These are phyloP conservation scores for Scomber japonicus DNA, from an alignment of 2,113 vertebrate species.

Conservation along the genomic window DNA sequence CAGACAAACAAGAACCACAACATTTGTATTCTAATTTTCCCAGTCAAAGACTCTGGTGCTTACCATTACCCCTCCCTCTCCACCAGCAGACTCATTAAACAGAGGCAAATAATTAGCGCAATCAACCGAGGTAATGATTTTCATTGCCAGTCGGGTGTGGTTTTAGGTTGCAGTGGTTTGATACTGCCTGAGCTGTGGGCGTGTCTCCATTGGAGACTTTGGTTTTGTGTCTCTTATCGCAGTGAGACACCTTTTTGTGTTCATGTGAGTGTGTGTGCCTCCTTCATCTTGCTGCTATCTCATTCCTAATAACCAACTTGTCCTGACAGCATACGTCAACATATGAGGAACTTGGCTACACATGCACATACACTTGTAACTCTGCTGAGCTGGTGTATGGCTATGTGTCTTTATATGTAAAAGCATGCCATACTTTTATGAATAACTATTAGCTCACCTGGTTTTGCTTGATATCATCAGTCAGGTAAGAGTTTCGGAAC, in stretches of 20 bases:
- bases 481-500: constrained; percentile 97
- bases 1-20: constrained; percentile 14
- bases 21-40: not conserved
- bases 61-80: constrained; percentile 20
- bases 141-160: constrained; percentile 47
- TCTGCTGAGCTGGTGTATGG: constrained; percentile 1
- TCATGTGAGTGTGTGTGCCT: constrained; percentile 22
- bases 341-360: constrained; percentile 18
- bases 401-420: not conserved
- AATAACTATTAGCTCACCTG: constrained; percentile 85
- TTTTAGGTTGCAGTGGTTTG: constrained; percentile 37
- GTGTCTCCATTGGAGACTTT: constrained; percentile 27
- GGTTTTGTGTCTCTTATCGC: constrained; percentile 53
- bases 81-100: constrained; percentile 35
- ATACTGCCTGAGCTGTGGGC: constrained; percentile 24
- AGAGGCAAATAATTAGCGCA: constrained; percentile 55
- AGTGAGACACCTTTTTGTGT: constrained; percentile 51
- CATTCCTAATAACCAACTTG: constrained; percentile 30
- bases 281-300: constrained; percentile 39
- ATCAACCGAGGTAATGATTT: constrained; percentile 43
- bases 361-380: not conserved
- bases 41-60: constrained; percentile 33
- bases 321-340: constrained; percentile 49
- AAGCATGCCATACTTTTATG: not conserved
- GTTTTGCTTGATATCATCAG: constrained; percentile 97